phyloP scores from a whole-genome alignment of 30 jellyfish, hydroid and myxozoan genomes.

The Aurelia aurita region DNA sequence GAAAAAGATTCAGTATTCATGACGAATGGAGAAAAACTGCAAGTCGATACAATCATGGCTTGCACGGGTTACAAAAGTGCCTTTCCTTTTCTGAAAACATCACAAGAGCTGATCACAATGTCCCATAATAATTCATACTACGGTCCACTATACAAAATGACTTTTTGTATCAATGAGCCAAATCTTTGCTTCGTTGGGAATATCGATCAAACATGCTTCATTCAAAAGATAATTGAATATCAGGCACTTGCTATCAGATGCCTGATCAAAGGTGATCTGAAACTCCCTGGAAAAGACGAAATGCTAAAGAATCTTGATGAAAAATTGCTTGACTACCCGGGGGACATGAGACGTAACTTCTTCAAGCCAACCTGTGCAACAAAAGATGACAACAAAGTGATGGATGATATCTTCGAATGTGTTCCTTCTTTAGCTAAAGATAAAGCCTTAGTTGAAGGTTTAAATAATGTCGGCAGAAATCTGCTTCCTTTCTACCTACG shows the following conservation, averaged over 20 bases:
- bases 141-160: conserved; percentile 37
- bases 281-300: conserved; percentile 32
- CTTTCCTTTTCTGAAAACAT: conserved; percentile 37
- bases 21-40: conserved; percentile 2
- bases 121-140: not conserved
- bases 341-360: not conserved
- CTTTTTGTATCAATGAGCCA: conserved; percentile 45
- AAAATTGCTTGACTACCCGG: conserved; percentile 2
- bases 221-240: conserved; percentile 26
- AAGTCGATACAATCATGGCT: conserved; percentile 10
- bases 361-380: conserved; percentile 37
- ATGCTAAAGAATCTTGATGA: conserved; percentile 16
- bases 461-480: conserved; percentile 1
- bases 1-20: not conserved
- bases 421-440: not conserved
- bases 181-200: conserved; percentile 47
- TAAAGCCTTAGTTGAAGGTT: not conserved
- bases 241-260: conserved; percentile 5
- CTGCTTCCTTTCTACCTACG: not conserved
- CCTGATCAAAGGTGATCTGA: conserved; percentile 10
- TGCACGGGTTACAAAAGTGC: conserved; percentile 40
- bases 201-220: conserved; percentile 26
- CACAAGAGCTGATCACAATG: not conserved
- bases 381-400: not conserved
- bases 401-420: not conserved